Conservation (phyloP, 2,888 invertebrate species). For the Epinotia bilunana region DNA sequence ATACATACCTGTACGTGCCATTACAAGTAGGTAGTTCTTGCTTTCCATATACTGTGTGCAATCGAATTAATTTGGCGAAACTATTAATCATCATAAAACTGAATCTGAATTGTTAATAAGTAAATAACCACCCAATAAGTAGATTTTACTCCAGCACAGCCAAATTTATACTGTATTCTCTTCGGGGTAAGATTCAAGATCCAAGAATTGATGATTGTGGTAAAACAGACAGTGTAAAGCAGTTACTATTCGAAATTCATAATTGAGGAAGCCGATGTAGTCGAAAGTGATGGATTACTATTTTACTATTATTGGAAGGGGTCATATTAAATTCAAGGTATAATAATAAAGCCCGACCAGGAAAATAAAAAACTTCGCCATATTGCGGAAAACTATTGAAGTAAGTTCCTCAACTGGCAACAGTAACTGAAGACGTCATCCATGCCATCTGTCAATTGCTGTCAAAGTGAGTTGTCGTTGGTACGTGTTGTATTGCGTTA, state of each 20-base stretch:
- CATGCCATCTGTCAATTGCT: no score
- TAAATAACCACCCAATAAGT: constrained; percentile 10
- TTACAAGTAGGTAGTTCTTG: no score
- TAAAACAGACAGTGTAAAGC: constrained; percentile 3
- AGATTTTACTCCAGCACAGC: neutral
- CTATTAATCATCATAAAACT: constrained; percentile 35
- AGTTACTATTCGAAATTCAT: constrained; percentile 20
- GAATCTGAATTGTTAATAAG: no score
- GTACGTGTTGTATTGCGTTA: no score
- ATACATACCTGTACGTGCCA: no score
- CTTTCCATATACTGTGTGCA: no score
- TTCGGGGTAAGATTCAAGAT: neutral
- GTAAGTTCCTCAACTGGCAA: no score
- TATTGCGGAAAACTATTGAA: no score
- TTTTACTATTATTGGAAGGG: constrained; percentile 2
- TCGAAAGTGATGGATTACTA: neutral
- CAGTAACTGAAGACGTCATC: no score
- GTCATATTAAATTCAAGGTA: constrained; percentile 1
- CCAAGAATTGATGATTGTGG: neutral
- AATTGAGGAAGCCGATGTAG: constrained; percentile 1
- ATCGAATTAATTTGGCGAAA: constrained; percentile 16
- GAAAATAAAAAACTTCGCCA: no score
- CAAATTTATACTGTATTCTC: neutral
- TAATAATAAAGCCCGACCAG: no score
- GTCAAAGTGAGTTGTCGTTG: no score